These are phyloP conservation scores for Aplodontia rufa DNA, from an alignment of 2,113 vertebrate species.

Conservation along the genomic window DNA sequence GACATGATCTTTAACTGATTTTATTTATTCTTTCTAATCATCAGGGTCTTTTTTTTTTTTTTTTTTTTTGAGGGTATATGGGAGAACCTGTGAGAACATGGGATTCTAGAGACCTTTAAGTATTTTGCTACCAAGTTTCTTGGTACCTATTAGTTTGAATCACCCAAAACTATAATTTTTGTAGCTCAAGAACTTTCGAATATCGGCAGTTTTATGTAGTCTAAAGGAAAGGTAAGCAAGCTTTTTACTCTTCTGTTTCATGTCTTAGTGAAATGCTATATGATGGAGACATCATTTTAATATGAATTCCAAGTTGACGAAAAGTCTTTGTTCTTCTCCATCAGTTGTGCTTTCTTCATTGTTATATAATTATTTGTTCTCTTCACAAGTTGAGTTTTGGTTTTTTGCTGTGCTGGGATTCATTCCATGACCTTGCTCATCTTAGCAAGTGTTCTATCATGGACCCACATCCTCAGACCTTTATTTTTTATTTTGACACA, in stretches of 20 bases:
- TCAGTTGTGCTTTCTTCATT: too few species aligned
- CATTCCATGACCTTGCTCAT: too few species aligned
- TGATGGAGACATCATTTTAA: slow-evolving; percentile 17
- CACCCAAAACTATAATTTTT: not conserved
- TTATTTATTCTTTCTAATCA: not conserved
- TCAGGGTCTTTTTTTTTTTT: not conserved
- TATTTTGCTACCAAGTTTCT: not conserved
- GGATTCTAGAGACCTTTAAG: not conserved
- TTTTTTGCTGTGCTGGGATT: too few species aligned
- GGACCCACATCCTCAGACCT: too few species aligned
- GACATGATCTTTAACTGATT: not conserved
- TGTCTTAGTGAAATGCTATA: not conserved
- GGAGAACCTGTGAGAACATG: not conserved
- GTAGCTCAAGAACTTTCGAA: not conserved
- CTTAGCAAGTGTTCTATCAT: too few species aligned
- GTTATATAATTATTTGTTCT: too few species aligned
- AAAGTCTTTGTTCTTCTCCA: not conserved
- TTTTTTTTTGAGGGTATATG: not conserved
- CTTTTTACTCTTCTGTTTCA: not conserved
- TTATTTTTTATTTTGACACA: too few species aligned
- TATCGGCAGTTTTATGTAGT: not conserved
- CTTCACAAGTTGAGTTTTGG: too few species aligned
- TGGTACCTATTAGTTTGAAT: not conserved
- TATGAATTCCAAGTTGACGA: slow-evolving; percentile 17
- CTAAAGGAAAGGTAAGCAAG: not conserved